Base-by-base conservation (phyloP, 1,140 invertebrate species). In the Drosophila suzukii region DNA sequence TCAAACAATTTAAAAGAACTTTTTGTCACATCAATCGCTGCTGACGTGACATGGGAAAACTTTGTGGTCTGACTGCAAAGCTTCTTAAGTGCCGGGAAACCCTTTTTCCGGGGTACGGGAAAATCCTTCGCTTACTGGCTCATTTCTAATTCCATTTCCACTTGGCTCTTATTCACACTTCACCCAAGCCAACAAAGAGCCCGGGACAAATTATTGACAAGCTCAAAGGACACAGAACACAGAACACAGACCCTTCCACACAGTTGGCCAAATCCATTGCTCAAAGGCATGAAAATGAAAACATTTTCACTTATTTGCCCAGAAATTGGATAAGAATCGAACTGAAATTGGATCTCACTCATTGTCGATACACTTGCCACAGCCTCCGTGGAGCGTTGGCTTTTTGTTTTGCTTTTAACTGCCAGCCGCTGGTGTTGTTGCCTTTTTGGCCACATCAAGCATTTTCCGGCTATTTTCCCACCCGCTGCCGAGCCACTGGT, bases 251-350 rank as follows among this genome's bases (percentile, higher is more conserved):
- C 36, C 12, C 36, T 39, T 20, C 2, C 20, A 20, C 3, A 7
- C 11, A 32, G 10, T 36, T 44, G n/a, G 41, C 59, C 62, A 58
- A 60, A 77, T 65, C 71, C 65, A 75, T 82, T 72, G 70, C 47
- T 73, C 17, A 50, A 39, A 90, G 88, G 81, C 78, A 90, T 80
- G 82, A 86, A 85, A 78, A 90, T 76, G 76, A 90, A 90, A 90
- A 90, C 88, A 90, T 90, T 90, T 90, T 83, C 88, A 90, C 88
- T 90, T 90, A 90, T 90, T 90, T 90, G 82, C 80, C 73, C 62
- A 70, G 82, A 90, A 91, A 91, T 91, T 91, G 90, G 85, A 91
- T 90, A 91, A 90, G 85, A 91, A 91, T 91, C 90, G 85, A 90
- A 81, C 60, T 90, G 90, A 91, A 91, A 91, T 91, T 91, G 85